These are phyloP conservation scores for Aramus guarauna DNA, from an alignment of 2,113 vertebrate genomes.

Conservation along the genomic window DNA sequence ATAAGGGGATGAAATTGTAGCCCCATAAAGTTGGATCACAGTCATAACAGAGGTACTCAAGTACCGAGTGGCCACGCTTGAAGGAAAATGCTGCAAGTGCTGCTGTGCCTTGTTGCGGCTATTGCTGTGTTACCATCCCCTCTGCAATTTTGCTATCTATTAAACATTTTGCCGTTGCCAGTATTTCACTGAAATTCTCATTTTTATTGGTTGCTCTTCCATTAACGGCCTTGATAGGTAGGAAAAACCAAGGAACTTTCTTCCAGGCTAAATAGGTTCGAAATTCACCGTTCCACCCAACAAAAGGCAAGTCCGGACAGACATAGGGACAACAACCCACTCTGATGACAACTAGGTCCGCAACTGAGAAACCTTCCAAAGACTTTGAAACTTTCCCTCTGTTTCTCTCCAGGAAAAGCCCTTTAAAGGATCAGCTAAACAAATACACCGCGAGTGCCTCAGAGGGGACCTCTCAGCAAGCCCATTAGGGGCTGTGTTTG, in stretches of 20 bases:
- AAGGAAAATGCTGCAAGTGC: background rate
- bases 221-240: background rate
- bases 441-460: background rate
- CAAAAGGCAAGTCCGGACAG: background rate
- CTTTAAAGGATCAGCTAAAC: constrained; percentile 12
- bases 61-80: background rate
- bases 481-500: constrained; percentile 39
- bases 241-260: background rate
- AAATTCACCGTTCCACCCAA: background rate
- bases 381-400: background rate
- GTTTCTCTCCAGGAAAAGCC: background rate
- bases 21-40: background rate
- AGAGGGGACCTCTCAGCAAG: constrained; percentile 3
- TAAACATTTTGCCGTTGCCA: background rate
- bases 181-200: background rate
- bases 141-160: background rate
- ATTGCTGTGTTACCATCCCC: background rate
- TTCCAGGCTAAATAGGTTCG: background rate
- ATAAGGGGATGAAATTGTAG: background rate
- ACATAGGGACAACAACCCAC: background rate
- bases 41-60: background rate
- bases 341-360: background rate
- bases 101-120: background rate
- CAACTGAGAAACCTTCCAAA: background rate
- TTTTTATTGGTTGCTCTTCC: fast-evolving